Evolutionary conservation across 1,140 invertebrate genomes (phyloP), one percentile per base, ranked within the genome.

Genomic region (Papilio helenus): DNA sequence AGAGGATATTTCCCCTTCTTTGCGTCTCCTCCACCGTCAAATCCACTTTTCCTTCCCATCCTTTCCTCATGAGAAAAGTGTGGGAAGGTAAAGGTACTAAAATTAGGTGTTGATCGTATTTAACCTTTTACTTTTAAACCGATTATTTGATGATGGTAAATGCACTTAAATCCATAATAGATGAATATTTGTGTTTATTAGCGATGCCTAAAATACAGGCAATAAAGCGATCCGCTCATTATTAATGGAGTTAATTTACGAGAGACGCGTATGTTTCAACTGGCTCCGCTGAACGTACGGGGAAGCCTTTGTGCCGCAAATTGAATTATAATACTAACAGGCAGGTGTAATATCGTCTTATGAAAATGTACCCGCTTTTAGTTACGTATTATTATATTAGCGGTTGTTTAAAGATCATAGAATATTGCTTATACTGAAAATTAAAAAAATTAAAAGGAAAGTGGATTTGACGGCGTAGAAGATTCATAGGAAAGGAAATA

Each of bases 251-350:
- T 68, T 68, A 68, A 68, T 68, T 68, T 68, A 68, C 26, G 61
- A 68, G 26, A 68, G 61, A 68, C 61, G 61, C 61, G 61, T 68
- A 29, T 68, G 61, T 68, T 68, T 68, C 61, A 68, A 68, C 61
- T 68, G 26, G 61, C 58, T 26, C 58, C 61, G 61, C 26, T 68
- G 12, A 26, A 61, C 61, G 61, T 29, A 68, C 58, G 10, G 58
- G 26, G 23, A 29, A 18, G 61, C 61, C 61, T 68, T 68, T 68
- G 61, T 68, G 61, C 26, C 61, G 61, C 61, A 68, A 68, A 68
- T 68, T 68, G 61, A 68, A 68, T 68, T 68, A 68, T 68, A 68
- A 68, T 29, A 12, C 61, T 68, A 68, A 68, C 61, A 34, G 61
- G 26, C 26, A 68, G 61, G 61, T 68, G 61, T 68, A 68, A 68